phyloP scores from a whole-genome alignment of 1,140 invertebrate species.

The Bombus superbus region DNA sequence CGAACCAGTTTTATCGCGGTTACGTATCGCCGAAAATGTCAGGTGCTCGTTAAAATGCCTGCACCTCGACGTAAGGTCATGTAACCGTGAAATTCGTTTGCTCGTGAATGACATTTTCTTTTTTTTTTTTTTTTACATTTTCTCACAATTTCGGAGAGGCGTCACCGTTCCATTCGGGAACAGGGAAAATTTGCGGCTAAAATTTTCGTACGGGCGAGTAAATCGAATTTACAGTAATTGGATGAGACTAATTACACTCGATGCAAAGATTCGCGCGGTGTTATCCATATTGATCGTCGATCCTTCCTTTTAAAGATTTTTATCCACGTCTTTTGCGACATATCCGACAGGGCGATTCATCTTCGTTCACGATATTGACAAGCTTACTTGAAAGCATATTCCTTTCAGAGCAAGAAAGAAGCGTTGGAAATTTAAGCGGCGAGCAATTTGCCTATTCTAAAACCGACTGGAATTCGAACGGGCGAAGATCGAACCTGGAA shows the following conservation, averaged over 20 bases:
- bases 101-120: background rate
- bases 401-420: background rate
- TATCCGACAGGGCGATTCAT: background rate
- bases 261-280: background rate
- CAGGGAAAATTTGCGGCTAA: background rate
- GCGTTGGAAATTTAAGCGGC: background rate
- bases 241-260: background rate
- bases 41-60: background rate
- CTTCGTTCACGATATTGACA: background rate
- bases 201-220: background rate
- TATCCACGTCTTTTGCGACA: slow-evolving; percentile 4
- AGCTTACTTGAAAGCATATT: background rate
- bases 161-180: background rate
- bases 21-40: background rate
- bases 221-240: background rate
- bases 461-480: background rate
- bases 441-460: too few relatives aligned
- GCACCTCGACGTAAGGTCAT: background rate
- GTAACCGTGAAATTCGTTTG: background rate
- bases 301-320: background rate
- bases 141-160: background rate
- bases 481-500: background rate
- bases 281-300: background rate
- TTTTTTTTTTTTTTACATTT: background rate
- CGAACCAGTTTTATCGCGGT: background rate